Base-by-base conservation (phyloP, 2,113 vertebrate species). In the Sturnira hondurensis region DNA sequence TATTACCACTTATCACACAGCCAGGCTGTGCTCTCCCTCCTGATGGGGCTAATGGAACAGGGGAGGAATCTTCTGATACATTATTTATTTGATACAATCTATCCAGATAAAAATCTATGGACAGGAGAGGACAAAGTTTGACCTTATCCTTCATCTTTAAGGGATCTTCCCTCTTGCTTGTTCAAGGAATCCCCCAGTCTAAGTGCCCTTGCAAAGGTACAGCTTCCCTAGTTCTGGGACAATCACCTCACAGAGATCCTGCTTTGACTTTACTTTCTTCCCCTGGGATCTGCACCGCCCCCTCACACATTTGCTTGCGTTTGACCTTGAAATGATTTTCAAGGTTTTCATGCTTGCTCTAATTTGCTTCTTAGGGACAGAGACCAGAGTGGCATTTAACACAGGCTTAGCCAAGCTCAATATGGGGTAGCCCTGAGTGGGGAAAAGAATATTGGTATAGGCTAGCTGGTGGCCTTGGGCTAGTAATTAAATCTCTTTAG, bases 11-110 rank as follows among this genome's bases (percentile, higher is more conserved):
- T 98, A 97, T 98, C 97, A 52, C 4, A 65, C 36, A 90, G 86
- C 91, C 33, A 0, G 86, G 78, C 97, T 95, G 80, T 95, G 93
- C 94, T 98, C 95, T 81, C 65, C 0, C 92, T 98, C 78, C 94
- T 76, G 76, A 43, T 43, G 63, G 87, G 91, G 97, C 97, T 74
- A 71, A 94, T 15, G 71, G 63, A 76, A 97, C 24, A 13, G 76
- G 90, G 97, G 73, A 95, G 73, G 92, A 92, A 97, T 91, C 71
- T 97, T 98, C 50, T 98, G 98, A 97, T 98, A 83, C 97, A 90
- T 98, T 97, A 98, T 98, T 98, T 98, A 98, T 98, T 98, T 73
- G 98, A 97, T 97, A 86, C 96, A 73, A 97, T 98, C 98, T 91
- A 94, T 97, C 91, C 94, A n/a, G 96, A 96, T 98, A 96, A 96